A percentile compares a stretch with the other conserved stretches of the same genome.
These are phyloP conservation scores for Pogonocichla stellata DNA, from an alignment of 2,113 vertebrate genomes.

Conservation along the genomic window DNA sequence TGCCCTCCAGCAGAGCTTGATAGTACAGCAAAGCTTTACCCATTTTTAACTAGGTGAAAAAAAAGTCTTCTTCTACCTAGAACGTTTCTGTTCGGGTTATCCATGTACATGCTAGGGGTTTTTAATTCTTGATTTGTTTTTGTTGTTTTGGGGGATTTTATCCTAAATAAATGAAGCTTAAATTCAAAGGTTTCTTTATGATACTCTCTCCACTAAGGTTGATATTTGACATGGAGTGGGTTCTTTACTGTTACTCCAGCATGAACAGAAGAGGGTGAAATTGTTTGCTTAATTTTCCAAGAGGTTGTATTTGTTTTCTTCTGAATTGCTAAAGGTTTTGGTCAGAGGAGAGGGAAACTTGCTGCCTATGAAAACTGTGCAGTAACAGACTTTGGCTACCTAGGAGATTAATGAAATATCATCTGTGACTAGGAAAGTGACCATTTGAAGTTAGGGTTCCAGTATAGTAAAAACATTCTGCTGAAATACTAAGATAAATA, in stretches of 20 bases:
- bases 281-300: not conserved
- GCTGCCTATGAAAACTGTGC: not conserved
- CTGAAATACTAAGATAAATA: not conserved
- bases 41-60: not conserved
- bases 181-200: not conserved
- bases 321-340: not conserved
- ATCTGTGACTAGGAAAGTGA: not conserved
- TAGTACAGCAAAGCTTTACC: not conserved
- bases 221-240: accelerated
- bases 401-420: not conserved
- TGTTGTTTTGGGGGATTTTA: not conserved
- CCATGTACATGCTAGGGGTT: accelerated
- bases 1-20: not conserved
- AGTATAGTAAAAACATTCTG: not conserved
- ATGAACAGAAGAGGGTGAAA: not conserved
- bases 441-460: not conserved
- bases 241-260: not conserved
- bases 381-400: not conserved
- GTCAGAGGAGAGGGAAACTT: not conserved
- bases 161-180: not conserved
- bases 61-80: not conserved
- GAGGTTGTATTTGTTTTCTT: not conserved
- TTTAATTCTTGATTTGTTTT: not conserved
- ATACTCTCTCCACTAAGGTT: not conserved
- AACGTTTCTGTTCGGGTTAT: not conserved